These are phyloP conservation scores for Lasiurus borealis DNA, from an alignment of 2,113 vertebrate genomes.

Conservation along the genomic window DNA sequence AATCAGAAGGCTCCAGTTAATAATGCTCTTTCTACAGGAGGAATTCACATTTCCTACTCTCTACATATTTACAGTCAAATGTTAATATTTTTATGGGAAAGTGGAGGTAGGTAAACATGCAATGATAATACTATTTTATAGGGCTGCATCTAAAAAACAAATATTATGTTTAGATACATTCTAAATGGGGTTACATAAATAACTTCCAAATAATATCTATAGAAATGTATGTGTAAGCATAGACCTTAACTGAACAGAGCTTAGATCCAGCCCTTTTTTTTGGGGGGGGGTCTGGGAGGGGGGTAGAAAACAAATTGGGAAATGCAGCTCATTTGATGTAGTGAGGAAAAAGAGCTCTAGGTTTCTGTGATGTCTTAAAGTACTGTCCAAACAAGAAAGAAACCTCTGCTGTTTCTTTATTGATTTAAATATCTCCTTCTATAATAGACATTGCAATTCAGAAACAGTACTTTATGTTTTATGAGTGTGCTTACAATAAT, in stretches of 20 bases:
- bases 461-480: background rate
- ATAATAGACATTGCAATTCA: background rate
- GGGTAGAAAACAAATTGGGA: background rate
- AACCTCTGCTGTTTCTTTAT: background rate
- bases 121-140: slow-evolving; percentile 40
- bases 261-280: background rate
- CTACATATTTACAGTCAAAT: slow-evolving; percentile 28
- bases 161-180: slow-evolving; percentile 52
- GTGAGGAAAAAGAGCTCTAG: background rate
- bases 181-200: background rate
- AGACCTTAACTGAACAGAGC: background rate
- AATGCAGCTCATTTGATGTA: background rate
- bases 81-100: slow-evolving; percentile 54
- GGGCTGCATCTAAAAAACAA: slow-evolving; percentile 41
- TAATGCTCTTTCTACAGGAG: slow-evolving; percentile 66
- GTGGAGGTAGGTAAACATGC: slow-evolving; percentile 27
- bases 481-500: background rate
- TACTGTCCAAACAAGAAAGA: background rate
- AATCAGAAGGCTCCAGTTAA: slow-evolving; percentile 58
- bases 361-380: background rate
- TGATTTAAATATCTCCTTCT: slow-evolving; percentile 2
- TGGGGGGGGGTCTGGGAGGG: no score
- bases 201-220: background rate
- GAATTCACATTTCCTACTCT: slow-evolving; percentile 53
- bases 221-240: background rate